Evolutionary conservation across 1,140 invertebrate genomes (phyloP), one percentile per base, ranked within the genome.

Genomic region (Telenomus remus): DNA sequence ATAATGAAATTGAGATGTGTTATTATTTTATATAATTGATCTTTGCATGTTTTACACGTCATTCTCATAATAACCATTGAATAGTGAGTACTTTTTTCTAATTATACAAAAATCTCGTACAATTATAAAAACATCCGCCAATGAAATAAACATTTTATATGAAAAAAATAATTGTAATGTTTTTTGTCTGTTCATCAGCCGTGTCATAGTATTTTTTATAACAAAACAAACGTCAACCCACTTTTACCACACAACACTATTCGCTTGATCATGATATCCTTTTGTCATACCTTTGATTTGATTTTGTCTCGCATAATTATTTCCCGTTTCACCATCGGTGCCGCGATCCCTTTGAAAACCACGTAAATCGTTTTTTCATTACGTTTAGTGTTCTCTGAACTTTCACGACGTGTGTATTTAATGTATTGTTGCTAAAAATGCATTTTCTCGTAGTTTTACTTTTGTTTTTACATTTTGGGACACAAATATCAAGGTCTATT

Each of bases 221-320:
- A 3, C 19, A 27, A 1, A 6, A 27, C 19, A 6, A 27, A 27
- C 56, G 43, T 54, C 60, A 63, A 61, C 66, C 66, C 34, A 70
- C 57, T 61, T 70, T 61, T 61, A 5, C 33, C 19, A 14, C 54
- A 56, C 16, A 11, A 44, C 59, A 69, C 55, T 53, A 60, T 16
- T 53, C 39, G 53, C 46, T 53, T 19, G 50, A 13, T 34, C 12
- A 16, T 43, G 13, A 44, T 14, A 55, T 61, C 53, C 56, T 54
- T 60, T 65, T 53, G 53, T 59, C 4, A 37, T 43, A 63, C 33
- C 39, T 56, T 27, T 27, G 19, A 27, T 27, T 33, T 73, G 69
- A 73, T 73, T 65, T 73, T 73, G 69, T 73, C 69, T 48, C 69
- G 9, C 19, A 54, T 73, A 73, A 73, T 73, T 73, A 43, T 65